Percentiles rank a stretch among this genome's conserved stretches.
Conservation (phyloP, 2,888 invertebrate genomes). For the Sinhomidia bicolor region DNA sequence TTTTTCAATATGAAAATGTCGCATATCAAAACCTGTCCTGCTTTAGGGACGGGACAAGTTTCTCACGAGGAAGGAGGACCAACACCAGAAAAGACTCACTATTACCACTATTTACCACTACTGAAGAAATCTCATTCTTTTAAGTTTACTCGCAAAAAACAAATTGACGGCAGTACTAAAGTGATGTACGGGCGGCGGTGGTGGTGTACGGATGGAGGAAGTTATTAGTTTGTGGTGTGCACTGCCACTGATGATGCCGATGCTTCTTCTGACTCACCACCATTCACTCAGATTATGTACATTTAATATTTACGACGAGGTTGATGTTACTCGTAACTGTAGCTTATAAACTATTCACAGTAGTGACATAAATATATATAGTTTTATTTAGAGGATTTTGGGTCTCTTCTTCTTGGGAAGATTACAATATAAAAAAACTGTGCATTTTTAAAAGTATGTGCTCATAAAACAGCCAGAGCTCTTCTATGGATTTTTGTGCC, state of each 20-base stretch:
- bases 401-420: neutral
- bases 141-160: too few relatives aligned
- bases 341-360: neutral
- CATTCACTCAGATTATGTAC: neutral
- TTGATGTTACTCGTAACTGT: neutral
- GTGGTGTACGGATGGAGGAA: too few relatives aligned
- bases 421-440: slow-evolving; percentile 21
- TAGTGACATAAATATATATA: neutral
- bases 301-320: neutral
- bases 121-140: too few relatives aligned
- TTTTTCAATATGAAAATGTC: slow-evolving; percentile 31
- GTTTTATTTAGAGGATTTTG: neutral
- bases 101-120: too few relatives aligned
- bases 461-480: neutral
- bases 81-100: too few relatives aligned
- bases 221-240: too few relatives aligned
- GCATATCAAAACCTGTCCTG: neutral
- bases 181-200: too few relatives aligned
- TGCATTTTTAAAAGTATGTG: slow-evolving; percentile 23
- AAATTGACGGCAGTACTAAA: too few relatives aligned
- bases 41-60: neutral
- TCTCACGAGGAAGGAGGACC: neutral
- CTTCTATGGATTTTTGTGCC: neutral
- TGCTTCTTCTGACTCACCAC: neutral
- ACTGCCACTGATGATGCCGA: too few relatives aligned